These are phyloP conservation scores for Sander vitreus DNA, from an alignment of 2,113 vertebrate genomes.

Conservation along the genomic window DNA sequence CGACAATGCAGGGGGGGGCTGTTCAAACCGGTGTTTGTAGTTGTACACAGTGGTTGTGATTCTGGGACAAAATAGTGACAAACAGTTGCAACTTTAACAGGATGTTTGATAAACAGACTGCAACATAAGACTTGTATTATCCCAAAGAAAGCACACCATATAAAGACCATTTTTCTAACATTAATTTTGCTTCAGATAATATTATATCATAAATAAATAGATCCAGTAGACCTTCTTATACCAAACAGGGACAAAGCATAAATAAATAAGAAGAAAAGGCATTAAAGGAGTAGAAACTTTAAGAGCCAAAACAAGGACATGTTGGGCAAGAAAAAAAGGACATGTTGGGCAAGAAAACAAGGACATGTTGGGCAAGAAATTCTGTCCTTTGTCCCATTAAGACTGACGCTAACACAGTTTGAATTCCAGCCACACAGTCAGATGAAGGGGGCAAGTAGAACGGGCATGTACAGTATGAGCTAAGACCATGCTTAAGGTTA, in stretches of 20 bases:
- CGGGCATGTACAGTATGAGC: conserved; percentile 38
- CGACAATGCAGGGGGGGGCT: background rate
- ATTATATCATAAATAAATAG: conserved; percentile 71
- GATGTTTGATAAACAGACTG: conserved; percentile 15
- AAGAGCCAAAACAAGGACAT: conserved; percentile 49
- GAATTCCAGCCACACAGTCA: conserved; percentile 59
- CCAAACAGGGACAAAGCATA: conserved; percentile 47
- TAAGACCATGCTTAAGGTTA: conserved; percentile 71
- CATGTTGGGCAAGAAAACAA: conserved; percentile 24
- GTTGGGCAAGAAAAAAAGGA: conserved; percentile 9
- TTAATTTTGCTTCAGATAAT: conserved; percentile 56
- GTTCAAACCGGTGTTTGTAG: conserved; percentile 15
- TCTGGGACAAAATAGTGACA: conserved; percentile 48
- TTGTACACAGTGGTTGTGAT: conserved; percentile 34
- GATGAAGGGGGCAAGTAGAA: conserved; percentile 31
- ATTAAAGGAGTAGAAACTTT: conserved; percentile 24
- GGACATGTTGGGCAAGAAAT: conserved; percentile 12
- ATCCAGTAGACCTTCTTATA: conserved; percentile 50
- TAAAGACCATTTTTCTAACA: conserved; percentile 50
- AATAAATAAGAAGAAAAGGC: conserved; percentile 67
- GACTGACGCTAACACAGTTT: conserved; percentile 41
- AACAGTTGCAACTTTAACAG: conserved; percentile 22
- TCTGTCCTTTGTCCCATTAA: conserved; percentile 28
- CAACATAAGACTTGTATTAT: conserved; percentile 23
- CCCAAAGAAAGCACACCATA: conserved; percentile 40